Percentiles rank a stretch among this genome's conserved stretches.
Conservation (phyloP, 1,140 invertebrate species). For the Ladona fulva region DNA sequence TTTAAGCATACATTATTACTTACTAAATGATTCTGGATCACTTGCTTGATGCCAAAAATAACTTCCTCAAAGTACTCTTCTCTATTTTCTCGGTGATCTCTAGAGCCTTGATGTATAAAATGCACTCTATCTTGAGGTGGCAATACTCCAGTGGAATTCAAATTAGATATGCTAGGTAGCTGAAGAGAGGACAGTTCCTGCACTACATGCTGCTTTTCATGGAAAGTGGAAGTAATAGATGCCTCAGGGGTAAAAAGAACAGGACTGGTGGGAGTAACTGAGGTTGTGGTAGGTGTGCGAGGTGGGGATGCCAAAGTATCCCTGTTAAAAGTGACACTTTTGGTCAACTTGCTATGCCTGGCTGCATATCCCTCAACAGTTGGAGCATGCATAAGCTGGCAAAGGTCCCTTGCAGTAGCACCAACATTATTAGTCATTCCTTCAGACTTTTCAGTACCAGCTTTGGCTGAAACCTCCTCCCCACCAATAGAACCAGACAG, state of each 20-base stretch:
- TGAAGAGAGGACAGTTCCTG: slow-evolving; percentile 14
- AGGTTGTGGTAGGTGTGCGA: slow-evolving; percentile 18
- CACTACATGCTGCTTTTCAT: slow-evolving; percentile 17
- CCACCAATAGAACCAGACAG: slow-evolving; percentile 40
- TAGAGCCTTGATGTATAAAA: neutral
- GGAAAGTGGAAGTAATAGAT: slow-evolving; percentile 18
- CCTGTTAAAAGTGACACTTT: slow-evolving; percentile 80
- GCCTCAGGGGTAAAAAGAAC: slow-evolving; percentile 16
- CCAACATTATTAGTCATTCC: neutral
- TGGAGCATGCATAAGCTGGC: slow-evolving; percentile 57
- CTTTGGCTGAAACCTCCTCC: neutral
- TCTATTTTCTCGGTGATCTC: slow-evolving; percentile 31
- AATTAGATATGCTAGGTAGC: slow-evolving; percentile 14
- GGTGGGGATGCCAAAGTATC: slow-evolving; percentile 72
- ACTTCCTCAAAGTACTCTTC: slow-evolving; percentile 69
- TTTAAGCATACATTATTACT: too few species aligned
- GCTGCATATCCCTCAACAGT: slow-evolving; percentile 73
- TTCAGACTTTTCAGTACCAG: slow-evolving; percentile 4
- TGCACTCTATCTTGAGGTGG: slow-evolving; percentile 35
- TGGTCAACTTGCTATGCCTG: slow-evolving; percentile 74
- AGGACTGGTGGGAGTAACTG: neutral
- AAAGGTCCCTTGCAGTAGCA: slow-evolving; percentile 18
- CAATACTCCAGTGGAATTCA: slow-evolving; percentile 10
- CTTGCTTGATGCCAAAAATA: slow-evolving; percentile 60
- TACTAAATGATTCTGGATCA: slow-evolving; percentile 57